Evolutionary conservation across 2,888 invertebrate species (phyloP), one percentile per base, ranked within the genome.

Genomic region (Chouioia cunea): DNA sequence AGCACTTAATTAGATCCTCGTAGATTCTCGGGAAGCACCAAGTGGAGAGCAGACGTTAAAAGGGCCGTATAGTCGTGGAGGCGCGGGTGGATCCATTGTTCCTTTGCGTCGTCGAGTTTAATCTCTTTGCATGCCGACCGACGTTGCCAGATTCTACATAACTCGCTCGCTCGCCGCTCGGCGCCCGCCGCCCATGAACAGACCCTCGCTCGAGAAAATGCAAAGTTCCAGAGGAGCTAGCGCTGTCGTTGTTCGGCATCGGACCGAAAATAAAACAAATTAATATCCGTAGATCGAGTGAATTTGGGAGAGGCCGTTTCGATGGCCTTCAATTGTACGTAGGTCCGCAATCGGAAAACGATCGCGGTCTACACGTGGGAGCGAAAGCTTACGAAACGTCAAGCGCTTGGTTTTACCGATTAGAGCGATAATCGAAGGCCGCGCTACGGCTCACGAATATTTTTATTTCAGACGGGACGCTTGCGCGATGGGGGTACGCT

Each of bases 131-230:
- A 15, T 20, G 27, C 60, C 46, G 48, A 16, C 56, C 68, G 57
- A 52, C 68, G 68, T 69, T 69, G 68, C 57, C 68, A 63, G 63
- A 69, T 63, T 69, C 66, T 43, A 23, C 36, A 36, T 1, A 6
- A 36, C 12, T 12, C 36, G 12, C 36, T 12, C 36, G 2, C 36
- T 36, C 36, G 4, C 12, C 36, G 2, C 10, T 36, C 36, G 36
- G 36, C 6, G 27, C 2, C 6, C 36, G 36, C 36, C 36, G 6
- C 27, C n/a, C n/a, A n/a, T n/a, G n/a, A n/a, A n/a, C n/a, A n/a
- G n/a, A n/a, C n/a, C n/a, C n/a, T n/a, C n/a, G n/a, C n/a, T n/a
- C n/a, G n/a, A n/a, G n/a, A n/a, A n/a, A n/a, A n/a, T n/a, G n/a
- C n/a, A n/a, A n/a, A n/a, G n/a, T n/a, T n/a, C n/a, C n/a, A n/a